Base-by-base conservation (phyloP, 2,797 vertebrate species). In the Hoplostethus atlanticus region DNA sequence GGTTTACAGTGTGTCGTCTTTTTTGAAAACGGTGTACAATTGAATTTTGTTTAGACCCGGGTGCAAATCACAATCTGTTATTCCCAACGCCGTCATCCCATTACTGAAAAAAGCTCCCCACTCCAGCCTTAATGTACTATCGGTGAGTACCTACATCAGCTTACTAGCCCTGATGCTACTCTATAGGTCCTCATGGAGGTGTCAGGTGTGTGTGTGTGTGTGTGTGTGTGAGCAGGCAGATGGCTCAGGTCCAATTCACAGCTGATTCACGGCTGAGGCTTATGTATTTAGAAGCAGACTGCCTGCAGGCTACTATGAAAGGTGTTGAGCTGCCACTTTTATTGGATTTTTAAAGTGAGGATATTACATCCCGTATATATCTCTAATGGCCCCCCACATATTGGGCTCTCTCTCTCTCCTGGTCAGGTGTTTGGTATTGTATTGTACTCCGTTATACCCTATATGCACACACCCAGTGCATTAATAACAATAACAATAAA, bases 401-500 rank as follows among this genome's bases (percentile, higher is more conserved):
- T 87, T 73, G 54, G 53, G 48, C 68, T 87, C 73, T 73, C 76
- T 88, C 21, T 21, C 25, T 38, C 48, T 50, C n/a, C 64, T 82
- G 83, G 78, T 81, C 77, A 71, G 71, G 17, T 64, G 21, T 84
- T 79, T 77, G 68, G 80, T 77, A 71, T 70, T 68, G 65, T 81
- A 71, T 80, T 11, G 28, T 17, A 17, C 44, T 76, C 56, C 31
- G 55, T 62, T 57, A 56, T 42, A 77, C 62, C 34, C 51, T 21
- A 21, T 57, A 51, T 77, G 61, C 83, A 82, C 82, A 87, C 66
- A 79, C 72, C 78, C 75, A 82, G 82, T 89, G 80, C 90, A 94
- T 94, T 94, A 93, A 95, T 95, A 94, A 94, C 87, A 93, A 94
- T 93, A 94, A 94, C 86, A 93, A 93, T 94, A 91, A 94, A 93